Conservation (phyloP, 2,888 invertebrate species). For the Celastrina argiolus region DNA sequence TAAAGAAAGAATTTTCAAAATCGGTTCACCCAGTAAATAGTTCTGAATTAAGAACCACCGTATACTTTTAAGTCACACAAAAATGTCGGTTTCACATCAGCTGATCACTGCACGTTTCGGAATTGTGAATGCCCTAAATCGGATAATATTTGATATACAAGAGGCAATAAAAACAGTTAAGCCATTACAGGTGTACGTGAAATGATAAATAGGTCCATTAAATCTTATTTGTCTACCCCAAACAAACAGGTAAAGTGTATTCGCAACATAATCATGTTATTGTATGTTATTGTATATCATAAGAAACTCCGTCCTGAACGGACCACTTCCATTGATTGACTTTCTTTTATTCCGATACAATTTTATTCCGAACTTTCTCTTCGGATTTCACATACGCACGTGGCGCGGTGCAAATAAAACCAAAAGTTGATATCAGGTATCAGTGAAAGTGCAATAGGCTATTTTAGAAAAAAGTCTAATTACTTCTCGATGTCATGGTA, state of each 20-base stretch:
- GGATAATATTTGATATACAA: too few species aligned
- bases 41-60: too few species aligned
- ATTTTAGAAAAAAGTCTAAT: too few species aligned
- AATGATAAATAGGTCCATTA: neutral
- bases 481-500: too few species aligned
- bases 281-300: neutral
- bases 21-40: too few species aligned
- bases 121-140: too few species aligned
- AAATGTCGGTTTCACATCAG: too few species aligned
- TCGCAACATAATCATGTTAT: conserved; percentile 6
- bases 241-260: conserved; percentile 5
- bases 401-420: neutral
- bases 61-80: too few species aligned
- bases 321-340: conserved; percentile 6
- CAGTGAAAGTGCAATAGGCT: neutral
- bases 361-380: conserved; percentile 5
- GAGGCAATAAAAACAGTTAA: too few species aligned
- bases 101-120: too few species aligned
- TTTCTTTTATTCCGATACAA: conserved; percentile 18
- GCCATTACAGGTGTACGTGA: neutral
- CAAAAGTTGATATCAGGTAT: neutral
- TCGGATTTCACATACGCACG: neutral
- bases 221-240: neutral
- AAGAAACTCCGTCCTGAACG: conserved; percentile 8
- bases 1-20: too few species aligned